Conservation (phyloP, 2,888 invertebrate genomes). For the Drosophila tanythrix region DNA sequence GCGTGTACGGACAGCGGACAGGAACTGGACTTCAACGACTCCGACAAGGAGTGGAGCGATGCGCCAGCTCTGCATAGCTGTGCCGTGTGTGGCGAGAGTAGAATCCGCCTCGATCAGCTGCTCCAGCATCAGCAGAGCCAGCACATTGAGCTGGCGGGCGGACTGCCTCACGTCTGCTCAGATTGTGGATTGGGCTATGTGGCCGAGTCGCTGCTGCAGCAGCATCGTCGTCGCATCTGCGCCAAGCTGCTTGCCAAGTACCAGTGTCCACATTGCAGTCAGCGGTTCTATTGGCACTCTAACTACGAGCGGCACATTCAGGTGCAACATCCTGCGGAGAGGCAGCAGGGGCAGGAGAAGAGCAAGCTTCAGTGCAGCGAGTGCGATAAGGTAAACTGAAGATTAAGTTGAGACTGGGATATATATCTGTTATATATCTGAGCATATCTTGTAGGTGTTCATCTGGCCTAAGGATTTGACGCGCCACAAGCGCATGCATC, state of each 20-base stretch:
- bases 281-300: conserved; percentile 80
- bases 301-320: conserved; percentile 77
- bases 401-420: neutral
- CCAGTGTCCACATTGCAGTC: conserved; percentile 74
- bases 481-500: conserved; percentile 88
- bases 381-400: conserved; percentile 86
- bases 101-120: conserved; percentile 62
- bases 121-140: conserved; percentile 73
- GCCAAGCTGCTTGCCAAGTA: conserved; percentile 67
- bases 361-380: conserved; percentile 86
- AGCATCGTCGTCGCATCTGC: conserved; percentile 85
- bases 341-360: neutral
- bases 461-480: conserved; percentile 88
- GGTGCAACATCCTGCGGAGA: conserved; percentile 31
- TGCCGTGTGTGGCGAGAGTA: conserved; percentile 70
- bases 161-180: conserved; percentile 85
- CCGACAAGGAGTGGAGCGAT: conserved; percentile 61
- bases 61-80: conserved; percentile 60
- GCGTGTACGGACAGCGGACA: conserved; percentile 79
- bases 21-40: conserved; percentile 82
- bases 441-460: conserved; percentile 83
- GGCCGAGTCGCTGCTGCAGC: conserved; percentile 85
- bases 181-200: conserved; percentile 86
- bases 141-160: conserved; percentile 75
- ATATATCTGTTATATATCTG: neutral